Evolutionary conservation across 2,888 invertebrate genomes (phyloP), one percentile per base, ranked within the genome.

Genomic region (Agrenia bidenticulata): DNA sequence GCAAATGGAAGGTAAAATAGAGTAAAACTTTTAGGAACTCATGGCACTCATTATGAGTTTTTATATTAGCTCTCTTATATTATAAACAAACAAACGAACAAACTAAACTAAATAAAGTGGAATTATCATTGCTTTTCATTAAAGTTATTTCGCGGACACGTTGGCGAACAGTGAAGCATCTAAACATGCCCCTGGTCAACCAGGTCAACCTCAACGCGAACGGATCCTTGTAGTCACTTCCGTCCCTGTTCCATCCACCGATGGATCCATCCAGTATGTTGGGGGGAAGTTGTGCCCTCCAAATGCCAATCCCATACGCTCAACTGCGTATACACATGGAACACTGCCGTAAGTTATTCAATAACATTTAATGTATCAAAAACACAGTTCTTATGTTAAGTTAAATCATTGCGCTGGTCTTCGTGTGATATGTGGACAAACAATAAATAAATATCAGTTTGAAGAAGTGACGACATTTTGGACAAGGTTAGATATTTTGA

Each of bases 131-230:
- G n/a, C n/a, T n/a, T n/a, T n/a, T n/a, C n/a, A n/a, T n/a, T n/a
- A 24, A 19, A 83, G 83, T 72, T 83, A 83, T 72, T 83, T 83
- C 74, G 82, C 82, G 53, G 83, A 83, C 69, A 82, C 83, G 26
- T 78, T 83, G 61, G 81, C 82, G 7, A 81, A 81, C 76, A 82
- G 82, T 74, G 82, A 82, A 74, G 80, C 80, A 50, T 78, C 80
- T 73, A 76, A 76, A 55, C 77, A 77, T 75, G 73, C 73, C 39
- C 64, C 67, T 21, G 51, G 65, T 37, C 58, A 42, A 9, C n/a
- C 32, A 24, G 39, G 70, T 77, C 78, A 70, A 77, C 78, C 64
- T 61, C 77, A 51, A 74, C 79, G 70, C 60, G 73, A 76, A 58
- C 71, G 75, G 55, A 67, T 75, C 55, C 61, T 73, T 65, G 73